Percentiles rank a stretch among this genome's conserved stretches.
Evolutionary conservation across 2,113 vertebrate genomes (phyloP).

Genomic region (Excalfactoria chinensis): DNA sequence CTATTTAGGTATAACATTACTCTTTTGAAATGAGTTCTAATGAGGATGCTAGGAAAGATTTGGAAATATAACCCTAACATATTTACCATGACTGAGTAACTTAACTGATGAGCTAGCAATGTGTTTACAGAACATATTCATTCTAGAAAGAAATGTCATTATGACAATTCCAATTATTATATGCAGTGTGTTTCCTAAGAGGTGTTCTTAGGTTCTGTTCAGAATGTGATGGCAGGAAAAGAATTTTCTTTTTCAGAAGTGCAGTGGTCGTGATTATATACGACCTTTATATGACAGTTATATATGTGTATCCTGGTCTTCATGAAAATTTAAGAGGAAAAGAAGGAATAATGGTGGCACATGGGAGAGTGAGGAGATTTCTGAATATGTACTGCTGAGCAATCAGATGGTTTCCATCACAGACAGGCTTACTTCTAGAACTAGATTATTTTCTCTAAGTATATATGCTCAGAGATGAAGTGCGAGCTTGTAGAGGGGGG

Average conservation of each 20-base stretch:
- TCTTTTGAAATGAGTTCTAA: conserved; percentile 1
- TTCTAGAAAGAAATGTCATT: background rate
- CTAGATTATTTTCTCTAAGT: background rate
- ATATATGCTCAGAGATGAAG: background rate
- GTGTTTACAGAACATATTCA: background rate
- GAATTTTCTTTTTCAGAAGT: background rate
- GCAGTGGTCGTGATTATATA: fast-evolving
- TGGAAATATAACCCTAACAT: background rate
- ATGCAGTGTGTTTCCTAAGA: background rate
- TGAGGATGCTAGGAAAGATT: background rate
- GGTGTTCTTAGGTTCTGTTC: background rate
- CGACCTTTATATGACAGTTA: fast-evolving
- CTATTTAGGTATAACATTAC: background rate
- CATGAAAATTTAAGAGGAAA: background rate
- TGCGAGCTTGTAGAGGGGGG: background rate
- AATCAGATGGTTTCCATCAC: background rate
- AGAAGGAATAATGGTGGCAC: background rate
- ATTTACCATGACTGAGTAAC: background rate
- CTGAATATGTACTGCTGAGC: background rate
- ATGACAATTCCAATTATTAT: background rate
- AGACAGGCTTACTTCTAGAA: background rate
- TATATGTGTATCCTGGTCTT: background rate
- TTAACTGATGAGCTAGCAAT: background rate
- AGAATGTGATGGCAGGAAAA: background rate
- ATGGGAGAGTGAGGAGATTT: background rate